phyloP scores from a whole-genome alignment of 1,140 invertebrate species.

The Sinella curviseta region DNA sequence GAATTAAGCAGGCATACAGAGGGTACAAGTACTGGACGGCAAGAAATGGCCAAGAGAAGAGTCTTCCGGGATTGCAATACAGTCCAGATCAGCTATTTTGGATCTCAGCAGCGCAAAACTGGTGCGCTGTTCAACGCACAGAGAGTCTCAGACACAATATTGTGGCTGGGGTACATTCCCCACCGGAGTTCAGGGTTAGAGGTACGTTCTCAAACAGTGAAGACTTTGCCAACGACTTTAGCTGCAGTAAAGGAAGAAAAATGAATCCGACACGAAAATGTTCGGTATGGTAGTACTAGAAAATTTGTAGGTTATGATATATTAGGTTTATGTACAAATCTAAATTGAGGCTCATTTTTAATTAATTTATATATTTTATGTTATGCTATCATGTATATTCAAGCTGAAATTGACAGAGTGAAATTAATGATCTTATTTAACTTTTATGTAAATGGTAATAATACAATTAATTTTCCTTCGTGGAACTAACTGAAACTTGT shows the following conservation, averaged over 20 bases:
- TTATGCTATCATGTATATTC: too few species aligned
- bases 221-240: slow-evolving; percentile 60
- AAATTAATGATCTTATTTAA: too few species aligned
- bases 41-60: slow-evolving; percentile 33
- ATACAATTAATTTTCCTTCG: too few species aligned
- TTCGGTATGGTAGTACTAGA: slow-evolving; percentile 57
- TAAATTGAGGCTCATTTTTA: too few species aligned
- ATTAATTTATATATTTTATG: too few species aligned
- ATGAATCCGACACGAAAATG: slow-evolving; percentile 63
- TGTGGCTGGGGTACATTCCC: slow-evolving; percentile 27
- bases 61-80: slow-evolving; percentile 60
- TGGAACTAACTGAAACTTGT: too few species aligned
- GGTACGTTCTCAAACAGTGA: slow-evolving; percentile 60
- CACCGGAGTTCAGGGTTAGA: slow-evolving; percentile 53
- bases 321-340: too few species aligned
- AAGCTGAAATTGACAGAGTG: too few species aligned
- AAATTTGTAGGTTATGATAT: neutral
- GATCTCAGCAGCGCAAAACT: slow-evolving; percentile 35
- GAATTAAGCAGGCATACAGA: slow-evolving; percentile 56
- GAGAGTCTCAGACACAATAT: slow-evolving; percentile 5
- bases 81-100: slow-evolving; percentile 64
- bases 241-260: slow-evolving; percentile 56
- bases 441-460: too few species aligned
- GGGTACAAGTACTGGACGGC: slow-evolving; percentile 49
- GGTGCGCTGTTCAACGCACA: slow-evolving; percentile 26